These are phyloP conservation scores for Sacculina carcini DNA, from an alignment of 2,888 invertebrate species.

Conservation along the genomic window DNA sequence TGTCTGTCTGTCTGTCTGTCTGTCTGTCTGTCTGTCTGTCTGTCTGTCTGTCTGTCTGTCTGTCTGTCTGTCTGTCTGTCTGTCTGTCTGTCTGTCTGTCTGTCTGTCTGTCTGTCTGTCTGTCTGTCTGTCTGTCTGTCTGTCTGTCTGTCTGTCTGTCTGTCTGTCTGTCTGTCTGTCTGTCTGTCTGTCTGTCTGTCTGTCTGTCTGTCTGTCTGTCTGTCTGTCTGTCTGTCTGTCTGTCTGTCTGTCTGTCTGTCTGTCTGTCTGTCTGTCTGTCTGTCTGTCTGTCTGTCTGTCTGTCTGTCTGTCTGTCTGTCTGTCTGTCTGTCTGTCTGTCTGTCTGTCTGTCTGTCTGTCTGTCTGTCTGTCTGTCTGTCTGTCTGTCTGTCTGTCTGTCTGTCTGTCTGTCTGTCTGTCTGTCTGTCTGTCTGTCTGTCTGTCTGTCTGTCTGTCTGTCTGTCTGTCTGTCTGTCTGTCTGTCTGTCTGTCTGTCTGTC, in stretches of 20 bases:
- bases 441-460: too few species aligned
- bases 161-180: constrained; percentile 1
- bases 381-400: background rate
- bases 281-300: background rate
- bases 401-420: background rate
- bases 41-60: background rate
- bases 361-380: background rate
- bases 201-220: background rate
- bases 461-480: too few species aligned
- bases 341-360: background rate
- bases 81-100: background rate
- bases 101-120: background rate
- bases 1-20: background rate
- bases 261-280: background rate
- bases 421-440: background rate
- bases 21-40: background rate
- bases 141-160: background rate
- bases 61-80: background rate
- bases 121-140: background rate
- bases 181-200: background rate
- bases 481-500: too few species aligned
- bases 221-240: background rate
- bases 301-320: background rate
- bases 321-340: background rate
- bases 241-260: background rate